Evolutionary conservation across 2,113 vertebrate species (phyloP).

Genomic region (Ancistrus triradiatus): DNA sequence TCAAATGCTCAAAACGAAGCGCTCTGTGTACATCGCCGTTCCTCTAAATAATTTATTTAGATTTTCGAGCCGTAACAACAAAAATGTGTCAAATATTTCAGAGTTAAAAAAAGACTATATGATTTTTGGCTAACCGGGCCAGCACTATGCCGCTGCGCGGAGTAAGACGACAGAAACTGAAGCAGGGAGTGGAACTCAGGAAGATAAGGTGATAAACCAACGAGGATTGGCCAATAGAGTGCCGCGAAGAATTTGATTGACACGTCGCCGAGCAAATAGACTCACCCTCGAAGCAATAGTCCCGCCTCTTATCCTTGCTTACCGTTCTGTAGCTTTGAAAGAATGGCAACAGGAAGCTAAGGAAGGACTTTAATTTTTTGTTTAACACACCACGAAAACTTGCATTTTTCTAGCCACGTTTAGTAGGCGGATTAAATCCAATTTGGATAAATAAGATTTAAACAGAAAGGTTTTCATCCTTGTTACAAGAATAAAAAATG

Average conservation of each 20-base stretch:
- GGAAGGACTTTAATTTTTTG: constrained; percentile 48
- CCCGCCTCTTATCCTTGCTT: constrained; percentile 46
- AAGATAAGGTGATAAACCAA: constrained; percentile 74
- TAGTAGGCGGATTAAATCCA: too few species aligned
- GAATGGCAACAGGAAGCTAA: constrained; percentile 47
- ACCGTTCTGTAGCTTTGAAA: constrained; percentile 41
- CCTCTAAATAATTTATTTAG: too few species aligned
- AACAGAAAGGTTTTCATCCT: too few species aligned
- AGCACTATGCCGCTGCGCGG: constrained; percentile 78
- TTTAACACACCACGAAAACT: constrained; percentile 30
- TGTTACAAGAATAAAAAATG: too few species aligned
- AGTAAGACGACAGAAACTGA: constrained; percentile 60
- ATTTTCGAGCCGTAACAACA: neutral
- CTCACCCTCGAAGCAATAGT: constrained; percentile 31
- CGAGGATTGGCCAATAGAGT: constrained; percentile 62
- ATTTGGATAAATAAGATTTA: too few species aligned
- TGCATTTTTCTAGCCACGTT: too few species aligned
- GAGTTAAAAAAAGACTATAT: neutral
- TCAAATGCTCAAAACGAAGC: constrained; percentile 45
- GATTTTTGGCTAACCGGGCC: constrained; percentile 24
- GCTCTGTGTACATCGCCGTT: too few species aligned
- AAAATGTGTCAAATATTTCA: neutral
- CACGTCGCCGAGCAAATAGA: constrained; percentile 42
- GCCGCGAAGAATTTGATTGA: constrained; percentile 51
- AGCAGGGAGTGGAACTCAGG: constrained; percentile 51